Conservation (phyloP, 2,888 invertebrate species). For the Rhimphoctona megacephalus region DNA sequence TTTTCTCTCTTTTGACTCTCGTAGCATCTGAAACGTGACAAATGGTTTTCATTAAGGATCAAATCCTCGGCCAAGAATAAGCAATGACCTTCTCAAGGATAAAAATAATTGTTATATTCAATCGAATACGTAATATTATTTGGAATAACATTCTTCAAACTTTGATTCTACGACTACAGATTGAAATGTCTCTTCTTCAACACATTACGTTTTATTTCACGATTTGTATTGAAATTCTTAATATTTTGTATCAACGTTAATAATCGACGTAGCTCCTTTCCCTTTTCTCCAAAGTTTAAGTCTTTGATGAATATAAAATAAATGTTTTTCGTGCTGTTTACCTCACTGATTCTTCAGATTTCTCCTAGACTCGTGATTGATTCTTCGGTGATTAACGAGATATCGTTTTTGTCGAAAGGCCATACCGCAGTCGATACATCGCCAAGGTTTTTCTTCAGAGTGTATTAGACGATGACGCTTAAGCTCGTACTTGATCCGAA, state of each 20-base stretch:
- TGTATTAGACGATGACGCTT: conserved; percentile 86
- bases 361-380: conserved; percentile 79
- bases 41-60: conserved; percentile 30
- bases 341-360: conserved; percentile 30
- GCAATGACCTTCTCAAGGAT: not conserved
- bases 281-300: no score
- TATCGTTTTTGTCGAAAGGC: conserved; percentile 86
- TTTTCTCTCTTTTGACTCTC: conserved; percentile 8
- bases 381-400: conserved; percentile 85
- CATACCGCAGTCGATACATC: conserved; percentile 84
- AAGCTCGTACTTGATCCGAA: conserved; percentile 88
- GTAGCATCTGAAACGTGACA: conserved; percentile 57
- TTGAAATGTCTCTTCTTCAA: not conserved
- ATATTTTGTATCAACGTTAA: no score
- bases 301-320: not conserved
- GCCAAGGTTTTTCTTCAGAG: conserved; percentile 86
- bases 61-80: not conserved
- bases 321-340: not conserved
- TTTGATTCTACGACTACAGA: no score
- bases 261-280: no score
- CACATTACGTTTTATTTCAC: not conserved
- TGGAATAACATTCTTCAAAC: no score
- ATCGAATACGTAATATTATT: no score
- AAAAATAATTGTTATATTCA: no score
- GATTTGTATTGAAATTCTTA: no score